phyloP scores from a whole-genome alignment of 2,888 invertebrate species.

The Salticus scenicus region DNA sequence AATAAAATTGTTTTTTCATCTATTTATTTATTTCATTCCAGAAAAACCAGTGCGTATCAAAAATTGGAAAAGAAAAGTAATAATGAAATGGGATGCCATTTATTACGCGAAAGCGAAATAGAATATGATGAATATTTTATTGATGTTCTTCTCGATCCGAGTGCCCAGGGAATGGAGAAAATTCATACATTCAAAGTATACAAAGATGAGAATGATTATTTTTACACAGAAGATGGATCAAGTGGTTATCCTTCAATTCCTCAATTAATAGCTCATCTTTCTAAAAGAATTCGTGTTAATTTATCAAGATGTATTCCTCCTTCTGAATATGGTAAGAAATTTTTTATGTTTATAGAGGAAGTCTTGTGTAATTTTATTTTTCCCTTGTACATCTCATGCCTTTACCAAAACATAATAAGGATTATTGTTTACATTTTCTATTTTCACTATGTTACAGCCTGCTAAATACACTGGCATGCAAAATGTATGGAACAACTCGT shows the following conservation, averaged over 20 bases:
- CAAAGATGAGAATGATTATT: constrained; percentile 36
- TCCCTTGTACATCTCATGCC: no score
- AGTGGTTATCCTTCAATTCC: constrained; percentile 79
- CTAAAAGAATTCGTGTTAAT: constrained; percentile 78
- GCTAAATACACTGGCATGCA: no score
- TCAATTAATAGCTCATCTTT: constrained; percentile 78
- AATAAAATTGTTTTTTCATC: no score
- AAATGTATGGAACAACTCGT: no score
- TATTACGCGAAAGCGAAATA: constrained; percentile 87
- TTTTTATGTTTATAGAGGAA: no score
- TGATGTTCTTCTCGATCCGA: constrained; percentile 79
- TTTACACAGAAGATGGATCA: constrained; percentile 33
- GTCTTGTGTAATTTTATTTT: no score
- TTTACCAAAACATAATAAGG: no score
- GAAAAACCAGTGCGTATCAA: no score
- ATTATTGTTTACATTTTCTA: no score
- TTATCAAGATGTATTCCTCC: constrained; percentile 87
- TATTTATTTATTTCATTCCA: no score
- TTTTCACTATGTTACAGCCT: no score
- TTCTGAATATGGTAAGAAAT: constrained; percentile 86
- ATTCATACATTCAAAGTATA: constrained; percentile 60
- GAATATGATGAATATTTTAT: constrained; percentile 87
- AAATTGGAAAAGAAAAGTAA: constrained; percentile 87
- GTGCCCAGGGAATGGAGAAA: constrained; percentile 9
- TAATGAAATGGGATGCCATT: constrained; percentile 86